Conservation (phyloP, 2,113 vertebrate genomes). For the Chionomys nivalis region DNA sequence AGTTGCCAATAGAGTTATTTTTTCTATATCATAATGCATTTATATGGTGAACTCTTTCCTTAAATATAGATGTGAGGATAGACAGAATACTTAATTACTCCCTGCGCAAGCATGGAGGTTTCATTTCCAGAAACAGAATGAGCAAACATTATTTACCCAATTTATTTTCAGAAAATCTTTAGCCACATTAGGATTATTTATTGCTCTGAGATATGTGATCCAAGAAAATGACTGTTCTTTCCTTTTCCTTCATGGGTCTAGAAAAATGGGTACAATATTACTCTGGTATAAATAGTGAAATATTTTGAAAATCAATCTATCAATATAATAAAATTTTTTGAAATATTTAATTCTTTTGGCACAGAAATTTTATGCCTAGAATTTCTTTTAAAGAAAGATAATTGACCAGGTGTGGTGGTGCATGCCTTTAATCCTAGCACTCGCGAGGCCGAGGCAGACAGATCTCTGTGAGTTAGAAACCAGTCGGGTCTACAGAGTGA, state of each 20-base stretch:
- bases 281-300: not conserved
- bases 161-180: constrained; percentile 46
- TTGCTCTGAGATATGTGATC: not conserved
- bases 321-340: not conserved
- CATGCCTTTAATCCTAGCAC: too few relatives aligned
- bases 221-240: not conserved
- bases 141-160: not conserved
- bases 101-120: constrained; percentile 3
- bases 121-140: constrained; percentile 31
- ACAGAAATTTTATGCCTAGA: constrained; percentile 10
- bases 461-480: too few relatives aligned
- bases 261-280: constrained; percentile 31
- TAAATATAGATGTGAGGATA: not conserved
- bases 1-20: constrained; percentile 48
- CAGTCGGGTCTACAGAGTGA: too few relatives aligned
- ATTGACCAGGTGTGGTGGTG: not conserved
- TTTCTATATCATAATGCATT: constrained; percentile 32
- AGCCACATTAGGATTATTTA: not conserved
- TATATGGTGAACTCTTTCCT: constrained; percentile 36
- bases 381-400: constrained; percentile 15
- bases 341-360: not conserved
- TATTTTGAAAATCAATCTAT: constrained; percentile 32
- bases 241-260: not conserved
- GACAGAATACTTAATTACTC: not conserved
- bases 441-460: too few relatives aligned